These are phyloP conservation scores for Agraylea sexmaculata DNA, from an alignment of 1,140 invertebrate species.

Conservation along the genomic window DNA sequence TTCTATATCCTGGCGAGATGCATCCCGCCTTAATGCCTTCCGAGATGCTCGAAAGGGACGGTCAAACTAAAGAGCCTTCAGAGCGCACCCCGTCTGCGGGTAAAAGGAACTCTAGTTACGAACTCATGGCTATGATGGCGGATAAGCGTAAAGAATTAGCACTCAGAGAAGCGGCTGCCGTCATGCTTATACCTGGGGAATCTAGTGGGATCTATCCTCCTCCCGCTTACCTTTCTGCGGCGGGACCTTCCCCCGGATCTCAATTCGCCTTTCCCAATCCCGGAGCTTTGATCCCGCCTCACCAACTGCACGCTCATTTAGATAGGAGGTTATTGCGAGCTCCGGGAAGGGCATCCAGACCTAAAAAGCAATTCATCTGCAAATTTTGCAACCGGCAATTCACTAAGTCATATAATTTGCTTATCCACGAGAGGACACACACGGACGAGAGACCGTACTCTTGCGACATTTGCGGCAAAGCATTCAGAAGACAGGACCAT, in stretches of 20 bases:
- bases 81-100: constrained; percentile 31
- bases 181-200: constrained; percentile 41
- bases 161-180: constrained; percentile 51
- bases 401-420: constrained; percentile 95
- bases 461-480: constrained; percentile 96
- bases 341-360: constrained; percentile 69
- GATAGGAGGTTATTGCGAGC: constrained; percentile 60
- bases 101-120: constrained; percentile 50
- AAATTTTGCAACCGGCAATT: constrained; percentile 95
- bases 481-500: constrained; percentile 92
- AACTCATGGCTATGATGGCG: constrained; percentile 77
- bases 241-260: constrained; percentile 44
- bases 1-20: constrained; percentile 54
- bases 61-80: constrained; percentile 35
- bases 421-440: constrained; percentile 95
- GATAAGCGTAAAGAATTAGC: constrained; percentile 73
- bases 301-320: constrained; percentile 59
- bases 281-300: constrained; percentile 41
- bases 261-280: constrained; percentile 54
- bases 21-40: constrained; percentile 43
- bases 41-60: constrained; percentile 41
- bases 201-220: constrained; percentile 48
- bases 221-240: constrained; percentile 51
- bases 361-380: constrained; percentile 96
- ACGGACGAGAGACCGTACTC: constrained; percentile 95